phyloP scores from a whole-genome alignment of 1,140 invertebrate genomes.

The Drosophila ficusphila region DNA sequence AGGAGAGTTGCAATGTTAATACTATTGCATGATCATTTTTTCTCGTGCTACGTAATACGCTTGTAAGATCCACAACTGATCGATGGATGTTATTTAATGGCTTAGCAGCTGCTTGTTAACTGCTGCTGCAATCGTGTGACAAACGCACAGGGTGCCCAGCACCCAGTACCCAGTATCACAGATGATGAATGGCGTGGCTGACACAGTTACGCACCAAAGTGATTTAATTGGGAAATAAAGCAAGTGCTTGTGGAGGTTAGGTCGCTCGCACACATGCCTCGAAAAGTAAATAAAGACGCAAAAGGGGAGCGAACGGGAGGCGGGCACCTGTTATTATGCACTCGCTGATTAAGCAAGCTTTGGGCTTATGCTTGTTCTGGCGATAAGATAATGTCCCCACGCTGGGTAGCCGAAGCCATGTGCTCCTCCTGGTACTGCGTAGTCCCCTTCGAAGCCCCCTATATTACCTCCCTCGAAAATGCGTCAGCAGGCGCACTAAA shows the following conservation, averaged over 20 bases:
- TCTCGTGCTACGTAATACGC: too few relatives aligned
- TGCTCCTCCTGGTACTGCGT: conserved; percentile 17
- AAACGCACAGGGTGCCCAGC: not conserved
- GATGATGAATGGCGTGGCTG: conserved; percentile 34
- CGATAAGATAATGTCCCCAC: conserved; percentile 40
- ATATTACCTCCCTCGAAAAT: too few relatives aligned
- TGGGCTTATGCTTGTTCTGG: conserved; percentile 36
- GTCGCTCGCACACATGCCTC: conserved; percentile 15
- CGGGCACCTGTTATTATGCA: conserved; percentile 41
- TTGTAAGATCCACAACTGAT: conserved; percentile 21
- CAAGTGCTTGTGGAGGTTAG: conserved; percentile 36
- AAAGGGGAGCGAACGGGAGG: conserved; percentile 5
- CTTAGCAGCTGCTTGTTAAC: conserved; percentile 24
- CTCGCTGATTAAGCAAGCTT: conserved; percentile 28
- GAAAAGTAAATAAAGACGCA: conserved; percentile 16
- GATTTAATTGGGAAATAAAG: conserved; percentile 52
- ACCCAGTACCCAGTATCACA: not conserved
- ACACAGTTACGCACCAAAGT: conserved; percentile 54
- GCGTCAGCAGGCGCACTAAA: conserved; percentile 52
- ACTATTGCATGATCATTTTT: too few relatives aligned
- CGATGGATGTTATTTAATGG: conserved; percentile 15
- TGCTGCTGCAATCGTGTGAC: conserved; percentile 11
- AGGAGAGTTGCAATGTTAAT: too few relatives aligned
- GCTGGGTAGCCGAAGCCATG: conserved; percentile 9
- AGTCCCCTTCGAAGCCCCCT: not conserved